These are phyloP conservation scores for Rhinolophus ferrumequinum DNA, from an alignment of 2,113 vertebrate species.

Conservation along the genomic window DNA sequence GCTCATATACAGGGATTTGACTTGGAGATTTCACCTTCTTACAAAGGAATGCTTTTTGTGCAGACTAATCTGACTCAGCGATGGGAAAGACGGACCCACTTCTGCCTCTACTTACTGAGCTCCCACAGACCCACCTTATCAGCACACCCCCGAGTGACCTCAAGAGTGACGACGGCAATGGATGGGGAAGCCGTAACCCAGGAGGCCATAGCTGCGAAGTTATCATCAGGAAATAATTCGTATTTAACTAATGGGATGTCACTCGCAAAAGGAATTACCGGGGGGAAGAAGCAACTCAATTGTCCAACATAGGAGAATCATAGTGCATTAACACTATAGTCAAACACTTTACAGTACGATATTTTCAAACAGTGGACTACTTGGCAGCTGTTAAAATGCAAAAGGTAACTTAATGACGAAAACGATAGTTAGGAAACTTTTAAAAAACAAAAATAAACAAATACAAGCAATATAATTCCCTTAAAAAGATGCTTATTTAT, in stretches of 20 bases:
- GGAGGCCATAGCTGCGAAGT: not conserved
- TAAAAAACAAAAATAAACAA: conserved; percentile 1
- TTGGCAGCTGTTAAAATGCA: not conserved
- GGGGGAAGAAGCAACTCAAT: not conserved
- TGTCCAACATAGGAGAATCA: not conserved
- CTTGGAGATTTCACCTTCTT: not conserved
- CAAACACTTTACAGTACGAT: not conserved
- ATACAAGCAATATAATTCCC: not conserved
- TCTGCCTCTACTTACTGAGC: not conserved
- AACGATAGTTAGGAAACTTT: not conserved
- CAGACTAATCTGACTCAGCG: not conserved
- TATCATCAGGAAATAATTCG: not conserved
- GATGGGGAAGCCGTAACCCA: rapidly evolving
- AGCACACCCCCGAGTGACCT: rapidly evolving
- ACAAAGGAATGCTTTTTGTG: not conserved
- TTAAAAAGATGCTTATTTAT: not conserved
- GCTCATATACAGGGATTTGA: not conserved
- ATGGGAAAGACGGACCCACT: rapidly evolving
- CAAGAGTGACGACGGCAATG: rapidly evolving
- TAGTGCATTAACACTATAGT: rapidly evolving
- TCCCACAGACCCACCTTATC: not conserved
- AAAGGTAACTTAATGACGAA: not conserved
- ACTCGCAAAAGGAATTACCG: not conserved
- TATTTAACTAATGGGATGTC: not conserved
- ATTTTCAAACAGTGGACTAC: not conserved